Conservation (phyloP, 2,113 vertebrate genomes). For the Psettodes erumei region DNA sequence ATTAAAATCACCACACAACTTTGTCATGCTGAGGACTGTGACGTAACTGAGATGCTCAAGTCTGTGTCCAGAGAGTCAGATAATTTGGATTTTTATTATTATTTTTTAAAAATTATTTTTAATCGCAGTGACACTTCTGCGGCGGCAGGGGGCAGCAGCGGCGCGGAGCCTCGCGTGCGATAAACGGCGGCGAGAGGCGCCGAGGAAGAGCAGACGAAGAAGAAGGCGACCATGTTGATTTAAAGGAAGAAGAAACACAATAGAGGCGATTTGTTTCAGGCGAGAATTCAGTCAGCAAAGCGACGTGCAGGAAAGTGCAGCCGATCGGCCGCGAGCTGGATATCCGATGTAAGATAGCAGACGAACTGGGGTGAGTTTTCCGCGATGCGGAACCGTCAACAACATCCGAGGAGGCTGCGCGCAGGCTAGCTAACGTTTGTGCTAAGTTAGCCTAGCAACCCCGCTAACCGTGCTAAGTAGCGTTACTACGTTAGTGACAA, state of each 20-base stretch:
- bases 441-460: constrained; percentile 53
- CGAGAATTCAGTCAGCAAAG: constrained; percentile 45
- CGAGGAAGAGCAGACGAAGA: constrained; percentile 70
- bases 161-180: background rate
- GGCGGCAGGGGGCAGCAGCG: constrained; percentile 47
- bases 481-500: background rate
- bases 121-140: background rate
- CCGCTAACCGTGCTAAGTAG: background rate
- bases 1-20: too few relatives aligned
- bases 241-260: constrained; percentile 82
- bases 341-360: constrained; percentile 31
- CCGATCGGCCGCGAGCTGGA: constrained; percentile 23
- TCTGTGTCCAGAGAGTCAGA: too few relatives aligned
- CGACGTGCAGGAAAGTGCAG: constrained; percentile 17
- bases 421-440: constrained; percentile 59
- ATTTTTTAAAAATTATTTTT: too few relatives aligned
- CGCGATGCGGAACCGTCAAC: background rate
- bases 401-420: constrained; percentile 30
- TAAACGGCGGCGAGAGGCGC: constrained; percentile 43
- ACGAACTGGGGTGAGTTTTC: constrained; percentile 58
- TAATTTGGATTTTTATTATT: too few relatives aligned
- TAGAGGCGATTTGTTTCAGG: constrained; percentile 76
- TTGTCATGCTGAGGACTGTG: too few relatives aligned
- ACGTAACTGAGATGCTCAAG: too few relatives aligned
- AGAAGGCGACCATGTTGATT: constrained; percentile 82